These are phyloP conservation scores for Anhinga anhinga DNA, from an alignment of 2,113 vertebrate species.

Conservation along the genomic window DNA sequence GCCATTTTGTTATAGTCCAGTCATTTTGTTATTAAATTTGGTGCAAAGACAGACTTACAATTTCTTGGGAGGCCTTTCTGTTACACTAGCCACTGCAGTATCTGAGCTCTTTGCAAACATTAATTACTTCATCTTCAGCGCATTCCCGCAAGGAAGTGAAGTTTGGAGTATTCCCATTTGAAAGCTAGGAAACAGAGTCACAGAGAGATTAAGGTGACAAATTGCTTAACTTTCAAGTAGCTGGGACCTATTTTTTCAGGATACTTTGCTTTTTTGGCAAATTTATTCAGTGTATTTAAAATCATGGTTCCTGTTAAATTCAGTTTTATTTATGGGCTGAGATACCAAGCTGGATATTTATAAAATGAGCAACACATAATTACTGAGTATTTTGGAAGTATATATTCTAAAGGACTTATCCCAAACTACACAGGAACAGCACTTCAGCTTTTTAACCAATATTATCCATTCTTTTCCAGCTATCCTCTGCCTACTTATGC, in stretches of 20 bases:
- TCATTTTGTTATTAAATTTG: not conserved
- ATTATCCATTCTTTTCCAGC: not conserved
- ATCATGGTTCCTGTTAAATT: not conserved
- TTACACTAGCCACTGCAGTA: not conserved
- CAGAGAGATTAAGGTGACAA: not conserved
- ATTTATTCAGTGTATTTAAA: not conserved
- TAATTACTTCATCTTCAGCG: not conserved
- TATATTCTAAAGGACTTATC: not conserved
- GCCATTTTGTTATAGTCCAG: not conserved
- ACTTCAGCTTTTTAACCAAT: not conserved
- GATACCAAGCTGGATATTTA: not conserved
- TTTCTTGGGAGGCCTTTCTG: not conserved
- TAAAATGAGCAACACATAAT: not conserved
- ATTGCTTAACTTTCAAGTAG: not conserved
- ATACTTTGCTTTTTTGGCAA: not conserved
- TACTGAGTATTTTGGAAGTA: not conserved
- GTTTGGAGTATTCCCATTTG: not conserved
- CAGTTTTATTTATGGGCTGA: not conserved
- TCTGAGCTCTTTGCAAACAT: not conserved
- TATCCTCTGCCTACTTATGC: not conserved
- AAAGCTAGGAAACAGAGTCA: not conserved
- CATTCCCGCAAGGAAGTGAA: not conserved
- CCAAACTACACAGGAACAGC: not conserved
- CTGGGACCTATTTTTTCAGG: not conserved
- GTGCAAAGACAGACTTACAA: not conserved